phyloP scores from a whole-genome alignment of 2,113 vertebrate genomes.

The Cathartes aura region DNA sequence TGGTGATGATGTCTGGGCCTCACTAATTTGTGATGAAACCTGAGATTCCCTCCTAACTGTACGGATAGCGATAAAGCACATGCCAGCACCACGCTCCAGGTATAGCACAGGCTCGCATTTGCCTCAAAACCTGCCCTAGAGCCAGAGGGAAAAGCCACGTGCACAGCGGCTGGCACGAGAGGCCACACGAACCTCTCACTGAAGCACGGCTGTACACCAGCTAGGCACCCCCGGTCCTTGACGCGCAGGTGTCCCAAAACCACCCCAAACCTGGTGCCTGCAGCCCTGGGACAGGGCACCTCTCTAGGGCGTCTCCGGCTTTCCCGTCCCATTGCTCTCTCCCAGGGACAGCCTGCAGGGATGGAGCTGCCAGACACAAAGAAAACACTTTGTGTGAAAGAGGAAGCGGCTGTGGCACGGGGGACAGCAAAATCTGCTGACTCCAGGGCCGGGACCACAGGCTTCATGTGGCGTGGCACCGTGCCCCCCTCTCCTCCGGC shows the following conservation, averaged over 20 bases:
- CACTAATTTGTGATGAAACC: accelerated
- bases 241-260: accelerated
- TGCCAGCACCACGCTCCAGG: accelerated
- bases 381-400: not conserved
- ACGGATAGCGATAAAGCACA: accelerated
- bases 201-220: not conserved
- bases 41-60: not conserved
- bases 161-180: accelerated
- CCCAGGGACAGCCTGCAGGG: accelerated
- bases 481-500: not conserved
- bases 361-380: not conserved
- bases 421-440: not conserved
- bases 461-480: not conserved
- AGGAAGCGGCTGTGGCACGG: not conserved
- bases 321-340: not conserved
- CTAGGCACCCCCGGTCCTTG: accelerated
- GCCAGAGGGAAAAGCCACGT: not conserved
- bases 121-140: accelerated
- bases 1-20: accelerated
- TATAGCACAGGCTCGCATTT: not conserved
- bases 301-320: not conserved
- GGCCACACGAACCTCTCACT: accelerated
- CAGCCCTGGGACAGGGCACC: not conserved
- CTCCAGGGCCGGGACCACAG: not conserved
- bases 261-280: not conserved